Evolutionary conservation across 2,888 invertebrate genomes (phyloP).

Genomic region (Andricus curvator): DNA sequence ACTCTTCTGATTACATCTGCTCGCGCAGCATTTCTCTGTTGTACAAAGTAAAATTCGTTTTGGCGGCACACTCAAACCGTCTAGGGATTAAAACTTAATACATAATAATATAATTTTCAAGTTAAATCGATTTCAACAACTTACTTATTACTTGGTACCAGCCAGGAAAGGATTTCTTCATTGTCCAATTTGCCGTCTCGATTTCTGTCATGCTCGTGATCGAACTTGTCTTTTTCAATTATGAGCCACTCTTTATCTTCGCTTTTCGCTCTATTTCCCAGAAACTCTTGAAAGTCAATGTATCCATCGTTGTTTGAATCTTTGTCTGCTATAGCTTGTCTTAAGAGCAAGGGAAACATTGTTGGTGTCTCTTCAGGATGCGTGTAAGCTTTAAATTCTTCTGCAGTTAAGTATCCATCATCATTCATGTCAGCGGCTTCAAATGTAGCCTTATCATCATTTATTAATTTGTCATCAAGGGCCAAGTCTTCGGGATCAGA

Average conservation of each 20-base stretch:
- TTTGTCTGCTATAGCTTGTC: slow-evolving; percentile 91
- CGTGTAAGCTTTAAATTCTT: slow-evolving; percentile 93
- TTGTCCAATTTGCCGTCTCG: slow-evolving; percentile 89
- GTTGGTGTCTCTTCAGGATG: slow-evolving; percentile 95
- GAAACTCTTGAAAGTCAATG: slow-evolving; percentile 91
- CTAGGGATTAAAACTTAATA: too few species aligned
- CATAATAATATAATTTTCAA: too few species aligned
- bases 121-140: too few species aligned
- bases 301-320: slow-evolving; percentile 91
- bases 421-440: slow-evolving; percentile 89
- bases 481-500: slow-evolving; percentile 82
- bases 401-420: slow-evolving; percentile 86
- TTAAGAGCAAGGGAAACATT: slow-evolving; percentile 89
- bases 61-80: too few species aligned
- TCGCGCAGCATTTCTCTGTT: too few species aligned
- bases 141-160: slow-evolving; percentile 93
- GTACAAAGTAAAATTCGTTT: too few species aligned
- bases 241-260: slow-evolving; percentile 86
- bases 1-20: too few species aligned
- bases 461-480: slow-evolving; percentile 81
- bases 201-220: slow-evolving; percentile 91
- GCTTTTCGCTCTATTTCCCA: slow-evolving; percentile 85
- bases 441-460: slow-evolving; percentile 93
- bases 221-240: slow-evolving; percentile 90
- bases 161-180: slow-evolving; percentile 92